phyloP scores from a whole-genome alignment of 2,797 vertebrate genomes.

The Eulemur rubriventer region DNA sequence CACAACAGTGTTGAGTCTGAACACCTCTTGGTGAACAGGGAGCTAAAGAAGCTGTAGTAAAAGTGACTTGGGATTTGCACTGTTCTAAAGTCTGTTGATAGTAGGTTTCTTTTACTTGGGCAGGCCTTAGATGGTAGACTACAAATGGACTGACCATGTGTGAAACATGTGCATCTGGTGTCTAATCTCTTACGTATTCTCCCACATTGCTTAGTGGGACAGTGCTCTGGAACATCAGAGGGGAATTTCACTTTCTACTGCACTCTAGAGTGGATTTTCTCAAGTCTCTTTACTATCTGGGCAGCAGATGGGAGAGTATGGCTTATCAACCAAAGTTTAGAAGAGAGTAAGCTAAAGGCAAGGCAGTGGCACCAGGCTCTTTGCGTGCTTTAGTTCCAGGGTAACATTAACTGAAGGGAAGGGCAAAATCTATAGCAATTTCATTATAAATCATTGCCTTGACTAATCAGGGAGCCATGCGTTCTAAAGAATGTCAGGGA shows the following conservation, averaged over 20 bases:
- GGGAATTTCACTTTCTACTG: not conserved
- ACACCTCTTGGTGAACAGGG: not conserved
- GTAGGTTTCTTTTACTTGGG: not conserved
- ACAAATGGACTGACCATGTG: not conserved
- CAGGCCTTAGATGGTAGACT: not conserved
- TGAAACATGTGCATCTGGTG: not conserved
- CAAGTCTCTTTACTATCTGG: not conserved
- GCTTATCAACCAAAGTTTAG: not conserved
- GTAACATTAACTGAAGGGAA: not conserved
- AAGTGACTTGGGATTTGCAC: not conserved
- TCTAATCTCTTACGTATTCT: not conserved
- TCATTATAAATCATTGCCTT: constrained; percentile 47
- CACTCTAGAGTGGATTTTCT: not conserved
- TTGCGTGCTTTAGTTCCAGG: not conserved
- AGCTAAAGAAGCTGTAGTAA: not conserved
- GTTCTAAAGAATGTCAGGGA: constrained; percentile 37
- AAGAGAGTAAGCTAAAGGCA: not conserved
- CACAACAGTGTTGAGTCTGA: not conserved
- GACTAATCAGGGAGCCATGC: constrained; percentile 34
- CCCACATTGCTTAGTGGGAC: not conserved
- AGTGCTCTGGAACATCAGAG: not conserved
- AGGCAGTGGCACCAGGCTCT: not conserved
- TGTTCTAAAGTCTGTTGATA: not conserved
- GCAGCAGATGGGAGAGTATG: not conserved
- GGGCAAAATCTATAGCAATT: not conserved